These are phyloP conservation scores for Neuroscelio doddi DNA, from an alignment of 2,888 invertebrate genomes.

Conservation along the genomic window DNA sequence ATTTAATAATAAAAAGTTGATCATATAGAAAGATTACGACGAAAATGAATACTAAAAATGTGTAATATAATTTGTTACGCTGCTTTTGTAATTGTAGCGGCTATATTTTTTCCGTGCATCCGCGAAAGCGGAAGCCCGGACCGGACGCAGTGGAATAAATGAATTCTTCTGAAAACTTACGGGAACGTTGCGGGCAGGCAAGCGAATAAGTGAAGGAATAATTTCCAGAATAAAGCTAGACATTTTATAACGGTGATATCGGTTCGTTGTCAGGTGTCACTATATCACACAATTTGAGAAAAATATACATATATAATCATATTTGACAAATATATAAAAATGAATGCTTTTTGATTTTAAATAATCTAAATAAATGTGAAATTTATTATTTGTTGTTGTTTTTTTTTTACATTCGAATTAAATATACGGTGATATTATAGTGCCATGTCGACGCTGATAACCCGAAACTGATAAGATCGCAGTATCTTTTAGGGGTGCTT, in stretches of 20 bases:
- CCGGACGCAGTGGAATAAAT: conserved; percentile 32
- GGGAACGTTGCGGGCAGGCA: conserved; percentile 9
- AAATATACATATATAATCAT: not conserved
- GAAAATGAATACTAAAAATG: conserved; percentile 10
- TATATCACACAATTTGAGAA: not conserved
- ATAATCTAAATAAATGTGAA: too few species aligned
- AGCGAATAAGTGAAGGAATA: conserved; percentile 15
- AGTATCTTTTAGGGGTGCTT: conserved; percentile 45
- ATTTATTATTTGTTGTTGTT: too few species aligned
- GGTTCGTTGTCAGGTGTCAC: conserved; percentile 60
- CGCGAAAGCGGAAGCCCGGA: conserved; percentile 26
- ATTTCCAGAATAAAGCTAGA: conserved; percentile 53
- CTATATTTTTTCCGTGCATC: conserved; percentile 31
- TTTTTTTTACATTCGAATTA: conserved; percentile 32
- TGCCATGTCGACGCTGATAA: conserved; percentile 44
- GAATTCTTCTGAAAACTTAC: conserved; percentile 23
- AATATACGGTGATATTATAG: conserved; percentile 19
- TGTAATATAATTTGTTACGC: conserved; percentile 35
- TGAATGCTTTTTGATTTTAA: too few species aligned
- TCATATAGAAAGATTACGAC: conserved; percentile 20
- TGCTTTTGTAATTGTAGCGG: conserved; percentile 29
- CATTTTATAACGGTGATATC: conserved; percentile 53
- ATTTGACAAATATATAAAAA: not conserved
- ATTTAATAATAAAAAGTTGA: conserved; percentile 12
- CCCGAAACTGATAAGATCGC: conserved; percentile 45